A percentile compares a stretch with the other conserved stretches of the same genome.
These are phyloP conservation scores for Dysidea cf. avara DNA, from an alignment of 37 sponge, comb jelly and placozoan species.

Conservation along the genomic window DNA sequence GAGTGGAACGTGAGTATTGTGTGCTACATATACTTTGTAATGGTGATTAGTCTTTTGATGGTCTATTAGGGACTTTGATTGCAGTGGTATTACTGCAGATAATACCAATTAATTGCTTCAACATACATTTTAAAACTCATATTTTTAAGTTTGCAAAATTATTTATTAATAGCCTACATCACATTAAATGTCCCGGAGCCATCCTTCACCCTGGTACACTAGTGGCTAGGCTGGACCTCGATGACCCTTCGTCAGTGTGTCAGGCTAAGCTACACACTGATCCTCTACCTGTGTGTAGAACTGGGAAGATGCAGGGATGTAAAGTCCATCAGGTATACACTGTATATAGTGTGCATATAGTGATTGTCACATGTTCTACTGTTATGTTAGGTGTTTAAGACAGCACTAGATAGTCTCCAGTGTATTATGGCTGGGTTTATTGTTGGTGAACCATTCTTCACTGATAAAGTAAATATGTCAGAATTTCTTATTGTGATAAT, in stretches of 20 bases:
- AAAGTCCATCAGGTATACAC: slow-evolving; percentile 66
- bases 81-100: too few species aligned
- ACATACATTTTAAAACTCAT: too few species aligned
- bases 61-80: too few species aligned
- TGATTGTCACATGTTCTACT: background rate
- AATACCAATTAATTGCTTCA: too few species aligned
- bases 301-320: slow-evolving; percentile 6
- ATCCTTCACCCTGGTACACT: slow-evolving; percentile 87
- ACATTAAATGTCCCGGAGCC: slow-evolving; percentile 81
- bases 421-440: slow-evolving; percentile 68
- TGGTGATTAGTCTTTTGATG: too few species aligned
- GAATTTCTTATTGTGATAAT: too few species aligned
- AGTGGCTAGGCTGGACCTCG: slow-evolving; percentile 85
- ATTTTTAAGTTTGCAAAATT: too few species aligned
- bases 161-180: slow-evolving; percentile 47
- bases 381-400: slow-evolving; percentile 54
- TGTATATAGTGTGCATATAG: too few species aligned
- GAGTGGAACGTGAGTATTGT: slow-evolving; percentile 71
- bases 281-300: slow-evolving; percentile 36
- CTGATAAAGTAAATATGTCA: background rate
- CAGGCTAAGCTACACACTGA: slow-evolving; percentile 57
- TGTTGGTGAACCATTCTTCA: slow-evolving; percentile 37
- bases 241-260: slow-evolving; percentile 71
- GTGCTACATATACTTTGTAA: too few species aligned
- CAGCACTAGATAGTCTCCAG: slow-evolving; percentile 30